Evolutionary conservation across 1,140 invertebrate species (phyloP), one percentile per base, ranked within the genome.

Genomic region (Euwallacea similis): DNA sequence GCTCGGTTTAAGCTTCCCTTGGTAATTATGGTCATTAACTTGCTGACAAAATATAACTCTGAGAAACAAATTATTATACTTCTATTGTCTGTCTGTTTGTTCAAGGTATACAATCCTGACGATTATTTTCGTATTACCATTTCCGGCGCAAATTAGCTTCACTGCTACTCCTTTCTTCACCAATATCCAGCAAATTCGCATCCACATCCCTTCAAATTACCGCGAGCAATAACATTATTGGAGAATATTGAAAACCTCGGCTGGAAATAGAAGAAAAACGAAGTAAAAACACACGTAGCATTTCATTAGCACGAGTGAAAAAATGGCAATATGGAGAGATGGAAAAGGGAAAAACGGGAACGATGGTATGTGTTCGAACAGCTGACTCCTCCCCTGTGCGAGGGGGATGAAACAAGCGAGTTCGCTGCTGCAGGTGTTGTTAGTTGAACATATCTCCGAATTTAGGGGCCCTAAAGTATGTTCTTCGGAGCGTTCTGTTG

Each of bases 371-470:
- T 60, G 58, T 60, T 60, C 58, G 58, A 60, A 42, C 58, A 60
- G 58, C 58, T 60, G 58, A 60, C 58, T 60, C 58, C 58, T 41
- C 58, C 58, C 58, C 16, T 41, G 41, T 6, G 41, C 41, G 16
- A 56, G 41, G 58, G 54, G 58, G 41, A 41, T 60, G 58, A 16
- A 60, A 60, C 58, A 42, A 60, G 58, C 58, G 8, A 60, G 41
- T 60, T 33, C 42, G 54, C 54, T 56, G 58, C 54, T 56, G 54
- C 58, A 60, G 58, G 58, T 60, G 58, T 60, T 42, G 58, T 60
- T 60, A 60, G 58, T 60, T 42, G 58, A 60, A 42, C 58, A 60
- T 60, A 60, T 60, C 58, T 60, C 58, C 21, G 41, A 60, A 60
- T 60, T 33, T 60, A 42, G 41, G 21, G 41, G 58, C 58, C 21